These are phyloP conservation scores for Drosophila tsacasi DNA, from an alignment of 1,140 invertebrate genomes.

Conservation along the genomic window DNA sequence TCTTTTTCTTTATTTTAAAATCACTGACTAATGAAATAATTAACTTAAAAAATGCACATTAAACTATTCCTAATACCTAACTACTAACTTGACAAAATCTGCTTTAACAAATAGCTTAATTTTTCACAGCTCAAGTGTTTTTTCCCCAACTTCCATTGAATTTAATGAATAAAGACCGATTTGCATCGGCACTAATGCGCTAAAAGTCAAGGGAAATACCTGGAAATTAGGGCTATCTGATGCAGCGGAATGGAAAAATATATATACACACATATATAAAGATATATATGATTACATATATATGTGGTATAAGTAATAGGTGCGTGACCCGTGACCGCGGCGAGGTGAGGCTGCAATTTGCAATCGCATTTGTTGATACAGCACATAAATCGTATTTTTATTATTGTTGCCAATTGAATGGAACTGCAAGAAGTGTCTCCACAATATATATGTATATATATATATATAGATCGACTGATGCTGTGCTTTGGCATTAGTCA, in stretches of 20 bases:
- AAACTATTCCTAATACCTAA: background rate
- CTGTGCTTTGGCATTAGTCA: background rate
- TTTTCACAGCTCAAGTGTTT: background rate
- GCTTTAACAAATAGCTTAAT: background rate
- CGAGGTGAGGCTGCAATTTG: conserved; percentile 41
- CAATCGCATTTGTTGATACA: conserved; percentile 43
- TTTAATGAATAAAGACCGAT: background rate
- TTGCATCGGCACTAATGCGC: conserved; percentile 6
- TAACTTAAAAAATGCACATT: background rate
- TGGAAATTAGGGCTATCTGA: conserved; percentile 29
- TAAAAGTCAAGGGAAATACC: conserved; percentile 14
- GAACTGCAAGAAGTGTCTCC: conserved; percentile 24
- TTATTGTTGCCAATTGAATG: conserved; percentile 34
- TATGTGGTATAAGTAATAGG: background rate
- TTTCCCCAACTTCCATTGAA: background rate
- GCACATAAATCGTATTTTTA: conserved; percentile 14
- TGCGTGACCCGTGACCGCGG: conserved; percentile 7
- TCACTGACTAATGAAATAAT: background rate
- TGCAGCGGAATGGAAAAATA: background rate
- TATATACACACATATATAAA: background rate
- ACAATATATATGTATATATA: background rate
- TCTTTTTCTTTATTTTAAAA: background rate
- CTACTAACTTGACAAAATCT: background rate
- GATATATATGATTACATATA: background rate
- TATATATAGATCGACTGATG: conserved; percentile 10